Percentiles rank a stretch among this genome's conserved stretches.
phyloP scores from a whole-genome alignment of 2,888 invertebrate species.

The Ferrisia virgata region DNA sequence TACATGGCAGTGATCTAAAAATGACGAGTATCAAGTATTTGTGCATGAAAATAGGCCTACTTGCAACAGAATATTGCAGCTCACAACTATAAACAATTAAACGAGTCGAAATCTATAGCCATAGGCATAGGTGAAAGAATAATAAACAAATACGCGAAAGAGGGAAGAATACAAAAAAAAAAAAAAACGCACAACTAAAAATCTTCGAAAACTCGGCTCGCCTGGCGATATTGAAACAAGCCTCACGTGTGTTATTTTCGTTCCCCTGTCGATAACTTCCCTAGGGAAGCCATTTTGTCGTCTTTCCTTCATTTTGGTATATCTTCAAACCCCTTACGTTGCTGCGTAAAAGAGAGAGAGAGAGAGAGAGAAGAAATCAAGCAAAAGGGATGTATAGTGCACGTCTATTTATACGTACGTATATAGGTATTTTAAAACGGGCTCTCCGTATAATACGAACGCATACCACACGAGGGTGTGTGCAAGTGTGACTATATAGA shows the following conservation, averaged over 20 bases:
- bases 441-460: neutral
- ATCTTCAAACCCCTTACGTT: conserved; percentile 7
- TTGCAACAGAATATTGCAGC: too few relatives aligned
- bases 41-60: too few relatives aligned
- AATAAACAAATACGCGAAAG: too few relatives aligned
- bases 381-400: neutral
- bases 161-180: neutral
- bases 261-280: conserved; percentile 49
- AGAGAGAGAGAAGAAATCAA: neutral
- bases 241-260: conserved; percentile 49
- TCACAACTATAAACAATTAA: too few relatives aligned
- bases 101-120: too few relatives aligned
- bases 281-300: conserved; percentile 52
- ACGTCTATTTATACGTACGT: neutral
- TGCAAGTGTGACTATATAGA: neutral
- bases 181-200: neutral
- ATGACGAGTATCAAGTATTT: too few relatives aligned
- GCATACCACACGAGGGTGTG: neutral
- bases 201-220: conserved; percentile 8
- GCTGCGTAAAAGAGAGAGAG: neutral
- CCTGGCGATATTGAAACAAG: conserved; percentile 34
- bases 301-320: conserved; percentile 48
- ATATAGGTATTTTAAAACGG: neutral
- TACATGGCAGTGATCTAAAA: too few relatives aligned
- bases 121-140: too few relatives aligned